Conservation (phyloP, 2,888 invertebrate genomes). For the Leptopterna dolabrata region DNA sequence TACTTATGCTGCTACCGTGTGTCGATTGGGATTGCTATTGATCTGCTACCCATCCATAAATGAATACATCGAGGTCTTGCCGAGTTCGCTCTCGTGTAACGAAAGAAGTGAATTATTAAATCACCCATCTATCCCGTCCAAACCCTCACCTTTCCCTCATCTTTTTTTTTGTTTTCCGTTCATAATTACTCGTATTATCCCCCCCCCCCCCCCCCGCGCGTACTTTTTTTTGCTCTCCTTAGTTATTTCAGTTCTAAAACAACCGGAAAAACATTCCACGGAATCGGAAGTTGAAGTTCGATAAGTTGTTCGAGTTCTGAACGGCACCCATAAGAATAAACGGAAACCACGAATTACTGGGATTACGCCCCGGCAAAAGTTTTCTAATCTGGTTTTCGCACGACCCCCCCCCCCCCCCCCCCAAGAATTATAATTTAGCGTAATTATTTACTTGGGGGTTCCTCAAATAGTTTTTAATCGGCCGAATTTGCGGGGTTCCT, state of each 20-base stretch:
- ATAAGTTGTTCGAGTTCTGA: neutral
- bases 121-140: neutral
- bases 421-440: neutral
- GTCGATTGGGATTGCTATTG: too few relatives aligned
- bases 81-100: too few relatives aligned
- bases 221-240: too few relatives aligned
- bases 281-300: neutral
- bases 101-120: neutral
- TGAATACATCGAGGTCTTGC: too few relatives aligned
- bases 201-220: too few relatives aligned
- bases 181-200: neutral
- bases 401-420: neutral
- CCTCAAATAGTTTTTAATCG: neutral
- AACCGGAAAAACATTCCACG: neutral
- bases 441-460: neutral
- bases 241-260: conserved; percentile 14
- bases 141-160: neutral
- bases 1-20: too few relatives aligned
- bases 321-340: neutral
- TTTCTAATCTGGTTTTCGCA: conserved; percentile 20
- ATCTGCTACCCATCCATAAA: too few relatives aligned
- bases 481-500: neutral
- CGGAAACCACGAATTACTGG: neutral
- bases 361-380: neutral
- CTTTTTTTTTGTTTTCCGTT: too few relatives aligned